Evolutionary conservation across 2,797 vertebrate genomes (phyloP).

Genomic region (Spea hammondii): DNA sequence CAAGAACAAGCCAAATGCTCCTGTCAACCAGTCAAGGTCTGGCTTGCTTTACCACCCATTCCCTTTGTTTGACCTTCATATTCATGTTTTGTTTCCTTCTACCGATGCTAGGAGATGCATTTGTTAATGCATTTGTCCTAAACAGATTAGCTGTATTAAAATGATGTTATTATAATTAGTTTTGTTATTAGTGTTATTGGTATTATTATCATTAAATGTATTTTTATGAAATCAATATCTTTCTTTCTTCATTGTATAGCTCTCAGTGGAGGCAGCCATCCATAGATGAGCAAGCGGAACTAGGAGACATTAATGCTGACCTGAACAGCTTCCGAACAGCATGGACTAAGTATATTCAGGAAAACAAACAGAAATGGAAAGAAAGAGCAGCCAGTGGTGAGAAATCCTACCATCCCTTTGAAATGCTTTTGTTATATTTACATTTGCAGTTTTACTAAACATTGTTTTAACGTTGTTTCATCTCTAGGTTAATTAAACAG

Average conservation of each 20-base stretch:
- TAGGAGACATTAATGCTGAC: slow-evolving; percentile 84
- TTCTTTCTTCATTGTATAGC: slow-evolving; percentile 57
- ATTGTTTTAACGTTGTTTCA: too few relatives aligned
- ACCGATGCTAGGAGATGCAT: too few relatives aligned
- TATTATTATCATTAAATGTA: neutral
- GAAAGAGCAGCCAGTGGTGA: slow-evolving; percentile 81
- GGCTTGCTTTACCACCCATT: neutral
- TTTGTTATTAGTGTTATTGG: too few relatives aligned
- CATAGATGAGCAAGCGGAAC: slow-evolving; percentile 80
- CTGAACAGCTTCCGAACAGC: slow-evolving; percentile 85
- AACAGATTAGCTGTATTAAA: too few relatives aligned
- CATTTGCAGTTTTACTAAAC: too few relatives aligned
- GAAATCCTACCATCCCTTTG: slow-evolving; percentile 12
- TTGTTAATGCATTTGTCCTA: too few relatives aligned
- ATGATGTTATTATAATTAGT: too few relatives aligned
- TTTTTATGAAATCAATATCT: neutral
- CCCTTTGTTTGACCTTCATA: neutral
- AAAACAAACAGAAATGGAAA: slow-evolving; percentile 94
- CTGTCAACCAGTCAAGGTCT: slow-evolving; percentile 66
- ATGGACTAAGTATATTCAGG: slow-evolving; percentile 86
- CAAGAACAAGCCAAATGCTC: slow-evolving; percentile 61
- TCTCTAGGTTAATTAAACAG: too few relatives aligned
- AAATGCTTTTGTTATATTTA: too few relatives aligned
- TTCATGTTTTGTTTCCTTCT: too few relatives aligned
- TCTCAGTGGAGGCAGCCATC: slow-evolving; percentile 86